Evolutionary conservation across 2,113 vertebrate species (phyloP), one percentile per base, ranked within the genome.

Genomic region (Regulus satrapa): DNA sequence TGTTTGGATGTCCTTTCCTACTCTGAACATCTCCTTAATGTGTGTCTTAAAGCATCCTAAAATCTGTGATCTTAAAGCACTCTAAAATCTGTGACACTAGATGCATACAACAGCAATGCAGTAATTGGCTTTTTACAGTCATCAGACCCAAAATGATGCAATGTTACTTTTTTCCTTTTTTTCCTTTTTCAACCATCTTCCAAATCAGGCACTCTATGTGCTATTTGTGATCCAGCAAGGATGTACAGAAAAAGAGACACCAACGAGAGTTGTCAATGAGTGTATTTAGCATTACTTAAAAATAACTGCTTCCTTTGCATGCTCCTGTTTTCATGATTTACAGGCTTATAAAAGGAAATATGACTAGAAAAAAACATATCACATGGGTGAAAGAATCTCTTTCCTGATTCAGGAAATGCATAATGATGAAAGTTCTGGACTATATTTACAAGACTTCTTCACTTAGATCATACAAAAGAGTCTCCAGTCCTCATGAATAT

Each of bases 241-340:
- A 91, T 59, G 54, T 85, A 94, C 88, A 96, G 87, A 97, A 95
- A 96, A 95, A 96, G 92, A 95, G 74, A 95, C 83, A 88, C 46
- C 87, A 84, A 43, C 24, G 48, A 95, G 71, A 97, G 63, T 88
- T 97, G 95, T 83, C 97, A 95, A 95, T 95, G 95, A 96, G 89
- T 84, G 68, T 91, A 91, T 95, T 95, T 97, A 96, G 61, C 71
- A 82, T 96, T 92, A 87, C 91, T 97, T 75, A 97, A 97, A 97
- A 98, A 98, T 95, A 97, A 87, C 95, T 82, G 10, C 74, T 95
- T 97, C 96, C 51, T 45, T 92, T 94, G 17, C 89, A 76, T 58
- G 17, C 23, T 87, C 94, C 94, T 96, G 94, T 95, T 97, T 97
- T 90, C 92, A 88, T 69, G 79, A 82, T 92, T 79, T 97, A 54